A percentile compares a stretch with the other conserved stretches of the same genome.
phyloP scores from a whole-genome alignment of 2,888 invertebrate species.

The Clivina fossor region DNA sequence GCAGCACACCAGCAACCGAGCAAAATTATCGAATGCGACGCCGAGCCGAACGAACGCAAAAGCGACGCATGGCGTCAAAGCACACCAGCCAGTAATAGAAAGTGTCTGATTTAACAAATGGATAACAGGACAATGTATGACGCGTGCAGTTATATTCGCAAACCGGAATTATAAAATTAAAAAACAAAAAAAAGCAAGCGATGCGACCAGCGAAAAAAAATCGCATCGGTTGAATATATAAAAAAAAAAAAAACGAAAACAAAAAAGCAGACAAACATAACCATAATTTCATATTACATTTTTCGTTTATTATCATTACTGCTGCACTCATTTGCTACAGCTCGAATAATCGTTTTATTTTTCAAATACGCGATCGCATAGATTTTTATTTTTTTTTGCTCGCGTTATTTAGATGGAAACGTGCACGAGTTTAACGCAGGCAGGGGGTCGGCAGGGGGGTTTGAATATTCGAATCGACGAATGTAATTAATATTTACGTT shows the following conservation, averaged over 20 bases:
- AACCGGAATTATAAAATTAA: conserved; percentile 30
- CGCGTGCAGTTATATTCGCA: conserved; percentile 34
- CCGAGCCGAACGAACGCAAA: conserved; percentile 7
- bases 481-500: conserved; percentile 47
- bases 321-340: conserved; percentile 31
- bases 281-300: conserved; percentile 35
- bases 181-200: conserved; percentile 24
- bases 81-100: conserved; percentile 25
- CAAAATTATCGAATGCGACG: conserved; percentile 26
- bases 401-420: conserved; percentile 31
- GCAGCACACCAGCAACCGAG: no score
- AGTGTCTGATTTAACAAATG: conserved; percentile 35
- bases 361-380: conserved; percentile 33
- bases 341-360: conserved; percentile 34
- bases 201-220: no score
- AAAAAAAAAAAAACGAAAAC: no score
- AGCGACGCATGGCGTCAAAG: no score
- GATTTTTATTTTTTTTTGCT: conserved; percentile 18
- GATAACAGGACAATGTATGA: conserved; percentile 33
- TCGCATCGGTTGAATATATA: no score
- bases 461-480: conserved; percentile 35
- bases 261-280: conserved; percentile 34
- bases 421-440: conserved; percentile 40
- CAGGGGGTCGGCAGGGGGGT: conserved; percentile 32
- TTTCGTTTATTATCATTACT: conserved; percentile 34